Conservation (phyloP, 2,888 invertebrate species). For the Pocota personata region DNA sequence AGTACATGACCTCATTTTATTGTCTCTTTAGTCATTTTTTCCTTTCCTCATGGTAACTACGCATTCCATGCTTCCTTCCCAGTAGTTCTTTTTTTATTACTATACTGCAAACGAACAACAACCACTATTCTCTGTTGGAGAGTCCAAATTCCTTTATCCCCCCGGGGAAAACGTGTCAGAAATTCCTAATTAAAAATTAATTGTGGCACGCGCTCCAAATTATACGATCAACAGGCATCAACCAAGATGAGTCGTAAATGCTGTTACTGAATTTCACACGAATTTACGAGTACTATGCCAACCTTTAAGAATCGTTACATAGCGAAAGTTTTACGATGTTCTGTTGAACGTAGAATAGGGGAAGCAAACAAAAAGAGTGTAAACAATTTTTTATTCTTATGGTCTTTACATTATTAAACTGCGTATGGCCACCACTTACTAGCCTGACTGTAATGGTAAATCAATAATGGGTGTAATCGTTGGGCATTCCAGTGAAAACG, state of each 20-base stretch:
- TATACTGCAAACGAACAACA: neutral
- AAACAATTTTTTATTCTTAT: constrained; percentile 16
- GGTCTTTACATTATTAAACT: constrained; percentile 1
- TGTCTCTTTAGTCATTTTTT: neutral
- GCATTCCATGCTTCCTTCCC: neutral
- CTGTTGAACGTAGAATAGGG: neutral
- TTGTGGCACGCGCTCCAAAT: constrained; percentile 14
- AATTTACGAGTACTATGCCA: neutral
- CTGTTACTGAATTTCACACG: constrained; percentile 2
- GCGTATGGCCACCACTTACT: neutral
- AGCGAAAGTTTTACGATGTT: constrained; percentile 14
- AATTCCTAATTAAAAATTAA: constrained; percentile 12
- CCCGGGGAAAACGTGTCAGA: neutral
- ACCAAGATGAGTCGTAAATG: constrained; percentile 18
- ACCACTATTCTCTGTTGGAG: neutral
- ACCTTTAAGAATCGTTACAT: constrained; percentile 2
- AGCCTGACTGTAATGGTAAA: constrained; percentile 16
- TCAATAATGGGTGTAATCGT: constrained; percentile 8
- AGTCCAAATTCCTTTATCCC: neutral
- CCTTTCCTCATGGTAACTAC: neutral
- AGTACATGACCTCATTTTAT: neutral
- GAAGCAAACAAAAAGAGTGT: neutral
- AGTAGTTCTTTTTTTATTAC: neutral
- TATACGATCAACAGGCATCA: constrained; percentile 31
- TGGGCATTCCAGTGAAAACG: constrained; percentile 24